Base-by-base conservation (phyloP, 2,113 vertebrate genomes). In the Oreocharis arfaki region DNA sequence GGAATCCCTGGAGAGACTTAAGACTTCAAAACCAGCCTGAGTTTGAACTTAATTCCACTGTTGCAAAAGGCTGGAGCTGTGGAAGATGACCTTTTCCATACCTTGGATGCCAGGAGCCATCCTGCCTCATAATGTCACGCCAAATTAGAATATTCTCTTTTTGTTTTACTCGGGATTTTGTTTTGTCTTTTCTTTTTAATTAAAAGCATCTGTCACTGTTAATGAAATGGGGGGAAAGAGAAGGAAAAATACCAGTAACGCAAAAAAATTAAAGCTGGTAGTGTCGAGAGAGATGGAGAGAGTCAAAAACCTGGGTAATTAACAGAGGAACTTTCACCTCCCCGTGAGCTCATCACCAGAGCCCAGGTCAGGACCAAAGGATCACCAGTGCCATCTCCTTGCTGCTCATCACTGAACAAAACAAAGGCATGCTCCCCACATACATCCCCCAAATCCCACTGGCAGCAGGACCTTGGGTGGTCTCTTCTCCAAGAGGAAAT, bases 1-100 rank as follows among this genome's bases (percentile, higher is more conserved):
- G 97, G 97, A 97, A 98, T 98, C 98, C 97, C 98, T 87, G 92
- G 98, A 98, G 98, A 99, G 96, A 97, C 96, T 97, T 97, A 97
- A 97, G 95, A 97, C 96, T 98, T 98, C 94, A 98, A 98, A 98
- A 97, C 96, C 95, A 97, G 96, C 90, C 90, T 41, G 97, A 97
- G 93, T 98, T 97, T 98, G 97, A 98, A 98, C 95, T 97, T 97
- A 97, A 97, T 97, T 97, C 97, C 96, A 96, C 89, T 95, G 60
- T 88, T 97, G 93, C 95, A 96, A 81, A 97, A 97, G 87, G 94
- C 95, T 97, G 93, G n/a, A 95, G 93, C 86, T 69, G 55, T 22
- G 71, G 84, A 97, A 97, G 93, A 95, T 97, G 96, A 98, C 96
- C 96, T 98, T 98, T 97, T 93, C 93, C 75, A 53, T 69, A 96